Percentiles rank a stretch among this genome's conserved stretches.
Conservation (phyloP, 2,113 vertebrate species). For the Megaptera novaeangliae region DNA sequence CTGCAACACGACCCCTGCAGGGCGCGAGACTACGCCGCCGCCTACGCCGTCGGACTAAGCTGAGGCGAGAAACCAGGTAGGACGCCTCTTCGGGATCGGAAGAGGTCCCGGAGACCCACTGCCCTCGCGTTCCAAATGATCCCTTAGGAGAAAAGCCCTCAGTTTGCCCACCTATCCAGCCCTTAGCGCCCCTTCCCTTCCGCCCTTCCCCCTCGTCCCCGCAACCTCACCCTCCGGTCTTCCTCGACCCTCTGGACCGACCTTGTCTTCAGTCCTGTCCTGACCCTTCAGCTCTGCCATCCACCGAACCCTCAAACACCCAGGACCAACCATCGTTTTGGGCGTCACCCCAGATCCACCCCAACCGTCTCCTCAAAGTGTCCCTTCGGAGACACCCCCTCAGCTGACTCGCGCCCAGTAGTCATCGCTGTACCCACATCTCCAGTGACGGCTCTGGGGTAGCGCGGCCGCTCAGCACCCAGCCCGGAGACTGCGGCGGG, state of each 20-base stretch:
- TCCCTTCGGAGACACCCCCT: neutral
- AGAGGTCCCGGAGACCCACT: neutral
- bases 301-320: neutral
- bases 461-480: neutral
- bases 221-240: neutral
- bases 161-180: neutral
- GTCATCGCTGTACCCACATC: neutral
- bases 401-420: neutral
- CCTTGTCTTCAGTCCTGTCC: neutral
- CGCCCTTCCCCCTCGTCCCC: neutral
- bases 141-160: neutral
- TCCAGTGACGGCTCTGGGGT: neutral
- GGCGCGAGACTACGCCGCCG: neutral
- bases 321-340: neutral
- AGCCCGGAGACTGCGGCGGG: neutral
- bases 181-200: neutral
- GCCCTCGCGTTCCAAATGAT: neutral
- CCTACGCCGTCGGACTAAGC: neutral
- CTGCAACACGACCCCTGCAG: constrained; percentile 1
- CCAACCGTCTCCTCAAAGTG: constrained; percentile 23
- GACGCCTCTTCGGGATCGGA: neutral
- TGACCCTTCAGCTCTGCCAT: neutral
- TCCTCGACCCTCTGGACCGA: neutral
- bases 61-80: constrained; percentile 45
- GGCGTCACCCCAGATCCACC: neutral